Evolutionary conservation across 2,888 invertebrate genomes (phyloP).

Genomic region (Eristalis pertinax): DNA sequence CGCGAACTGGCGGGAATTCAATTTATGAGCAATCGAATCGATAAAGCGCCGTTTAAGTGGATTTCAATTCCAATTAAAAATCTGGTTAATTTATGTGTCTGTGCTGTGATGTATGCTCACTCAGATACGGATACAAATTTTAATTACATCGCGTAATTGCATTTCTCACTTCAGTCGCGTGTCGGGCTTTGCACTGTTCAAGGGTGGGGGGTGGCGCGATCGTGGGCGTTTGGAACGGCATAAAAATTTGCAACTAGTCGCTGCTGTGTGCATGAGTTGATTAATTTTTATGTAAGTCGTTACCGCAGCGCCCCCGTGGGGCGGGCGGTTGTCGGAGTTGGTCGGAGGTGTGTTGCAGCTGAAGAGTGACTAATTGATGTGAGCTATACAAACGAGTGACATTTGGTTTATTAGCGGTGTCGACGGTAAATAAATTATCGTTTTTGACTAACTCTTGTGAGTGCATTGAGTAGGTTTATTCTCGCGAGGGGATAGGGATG

Average conservation of each 20-base stretch:
- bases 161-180: conserved; percentile 55
- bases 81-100: conserved; percentile 63
- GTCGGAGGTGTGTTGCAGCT: neutral
- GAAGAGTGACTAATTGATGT: conserved; percentile 53
- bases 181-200: neutral
- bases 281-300: conserved; percentile 68
- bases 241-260: conserved; percentile 25
- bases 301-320: neutral
- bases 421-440: conserved; percentile 43
- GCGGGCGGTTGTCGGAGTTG: no score
- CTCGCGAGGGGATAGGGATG: no score
- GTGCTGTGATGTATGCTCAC: conserved; percentile 51
- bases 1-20: conserved; percentile 23
- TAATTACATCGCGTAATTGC: conserved; percentile 70
- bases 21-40: conserved; percentile 46
- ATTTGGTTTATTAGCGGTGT: conserved; percentile 41
- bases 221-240: neutral
- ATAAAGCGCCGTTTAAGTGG: conserved; percentile 47
- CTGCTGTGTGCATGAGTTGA: conserved; percentile 41
- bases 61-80: conserved; percentile 71
- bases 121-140: conserved; percentile 60
- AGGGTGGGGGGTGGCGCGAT: neutral
- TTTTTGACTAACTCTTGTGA: conserved; percentile 27
- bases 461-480: no score
- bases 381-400: conserved; percentile 31